These are phyloP conservation scores for Electrophaes corylata DNA, from an alignment of 2,888 invertebrate genomes.

Conservation along the genomic window DNA sequence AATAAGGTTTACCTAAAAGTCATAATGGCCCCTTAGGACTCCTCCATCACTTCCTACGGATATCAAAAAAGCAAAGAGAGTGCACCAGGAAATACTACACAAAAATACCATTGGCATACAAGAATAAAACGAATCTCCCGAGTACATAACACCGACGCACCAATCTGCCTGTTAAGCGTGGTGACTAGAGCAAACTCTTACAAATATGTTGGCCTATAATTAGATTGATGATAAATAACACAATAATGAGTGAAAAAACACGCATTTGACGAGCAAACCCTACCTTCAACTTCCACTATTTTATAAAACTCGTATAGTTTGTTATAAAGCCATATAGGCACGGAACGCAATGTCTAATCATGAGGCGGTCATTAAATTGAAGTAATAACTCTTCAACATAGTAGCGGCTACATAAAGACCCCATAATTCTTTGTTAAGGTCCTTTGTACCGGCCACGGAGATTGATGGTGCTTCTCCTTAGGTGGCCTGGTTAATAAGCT, in stretches of 20 bases:
- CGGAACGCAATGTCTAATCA: conserved; percentile 77
- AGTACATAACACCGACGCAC: too few species aligned
- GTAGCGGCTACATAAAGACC: conserved; percentile 69
- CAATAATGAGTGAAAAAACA: background rate
- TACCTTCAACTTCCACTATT: conserved; percentile 6
- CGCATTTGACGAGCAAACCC: conserved; percentile 5
- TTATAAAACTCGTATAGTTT: conserved; percentile 16
- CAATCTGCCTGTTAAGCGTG: too few species aligned
- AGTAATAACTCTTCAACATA: conserved; percentile 80
- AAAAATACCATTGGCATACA: too few species aligned
- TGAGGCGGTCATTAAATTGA: conserved; percentile 73
- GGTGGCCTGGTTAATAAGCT: conserved; percentile 78
- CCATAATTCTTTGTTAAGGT: conserved; percentile 78
- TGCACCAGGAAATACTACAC: too few species aligned
- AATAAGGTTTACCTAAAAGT: too few species aligned
- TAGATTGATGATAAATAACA: too few species aligned
- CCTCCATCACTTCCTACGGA: too few species aligned
- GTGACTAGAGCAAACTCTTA: too few species aligned
- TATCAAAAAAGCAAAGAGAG: too few species aligned
- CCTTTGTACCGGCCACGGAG: conserved; percentile 71
- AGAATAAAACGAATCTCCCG: too few species aligned
- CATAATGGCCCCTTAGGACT: too few species aligned
- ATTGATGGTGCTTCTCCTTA: conserved; percentile 79
- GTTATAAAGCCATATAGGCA: conserved; percentile 65
- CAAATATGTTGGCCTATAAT: too few species aligned